Evolutionary conservation across 2,888 invertebrate genomes (phyloP), one percentile per base, ranked within the genome.

Genomic region (Eustalomyia histrio): DNA sequence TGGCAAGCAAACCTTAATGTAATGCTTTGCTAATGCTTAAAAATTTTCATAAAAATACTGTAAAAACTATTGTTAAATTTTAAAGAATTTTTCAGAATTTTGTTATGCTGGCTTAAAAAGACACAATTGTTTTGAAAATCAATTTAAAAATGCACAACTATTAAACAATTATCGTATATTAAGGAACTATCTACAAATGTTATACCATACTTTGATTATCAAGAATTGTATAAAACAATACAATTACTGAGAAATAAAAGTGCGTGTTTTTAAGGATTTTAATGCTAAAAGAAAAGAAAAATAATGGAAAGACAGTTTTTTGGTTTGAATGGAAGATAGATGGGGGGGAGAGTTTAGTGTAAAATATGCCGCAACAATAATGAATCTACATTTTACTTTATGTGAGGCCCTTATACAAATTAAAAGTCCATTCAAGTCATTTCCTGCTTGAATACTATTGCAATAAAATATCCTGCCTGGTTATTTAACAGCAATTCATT

Each of bases 381-480:
- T 39, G 16, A 16, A 17, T 50, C 12, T 14, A 29, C 10, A 47
- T 12, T 3, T 9, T 9, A 7, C 10, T 52, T 21, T 33, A 29
- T 65, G 1, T n/a, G 4, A 21, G 17, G 60, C 24, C 52, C 55
- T 53, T 58, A 35, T 35, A 14, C 5, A 2, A 24, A 60, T 79
- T 71, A 57, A 61, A 75, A 75, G 67, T 72, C 73, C 69, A 69
- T 80, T 76, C 73, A 80, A 80, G 80, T 76, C 76, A 80, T 73
- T 80, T 80, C 80, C 80, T 80, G 80, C 73, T 17, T 12, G 21
- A 21, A 21, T 39, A 35, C 35, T 52, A 60, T 58, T 58, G 57
- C 57, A 47, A 71, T 68, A 58, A 78, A 53, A 63, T 68, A 24
- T 67, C 65, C 55, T 72, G 47, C 61, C 52, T 53, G 50, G 60